Evolutionary conservation across 2,888 invertebrate genomes (phyloP).

Genomic region (Thera britannica): DNA sequence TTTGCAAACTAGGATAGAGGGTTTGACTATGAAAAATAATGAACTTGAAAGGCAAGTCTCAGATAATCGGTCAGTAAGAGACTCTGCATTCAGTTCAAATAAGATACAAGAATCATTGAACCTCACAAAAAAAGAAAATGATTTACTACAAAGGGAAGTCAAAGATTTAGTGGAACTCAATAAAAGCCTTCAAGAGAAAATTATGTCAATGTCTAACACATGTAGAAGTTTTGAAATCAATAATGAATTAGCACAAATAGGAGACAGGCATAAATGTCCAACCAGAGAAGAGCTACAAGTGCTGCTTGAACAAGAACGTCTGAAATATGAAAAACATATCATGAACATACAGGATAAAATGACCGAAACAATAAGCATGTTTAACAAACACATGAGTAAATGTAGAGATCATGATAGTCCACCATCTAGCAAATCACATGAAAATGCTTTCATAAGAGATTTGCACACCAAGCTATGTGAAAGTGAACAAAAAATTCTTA

Average conservation of each 20-base stretch:
- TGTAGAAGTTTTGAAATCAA: constrained; percentile 51
- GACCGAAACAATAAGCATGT: constrained; percentile 67
- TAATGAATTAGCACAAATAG: constrained; percentile 45
- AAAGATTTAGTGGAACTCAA: constrained; percentile 79
- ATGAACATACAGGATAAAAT: constrained; percentile 67
- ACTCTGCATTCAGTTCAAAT: constrained; percentile 43
- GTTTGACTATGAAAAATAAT: constrained; percentile 67
- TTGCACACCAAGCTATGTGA: constrained; percentile 77
- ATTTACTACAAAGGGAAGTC: constrained; percentile 73
- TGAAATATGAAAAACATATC: constrained; percentile 74
- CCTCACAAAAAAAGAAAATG: constrained; percentile 66
- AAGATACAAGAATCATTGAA: constrained; percentile 60
- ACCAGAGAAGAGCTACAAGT: constrained; percentile 70
- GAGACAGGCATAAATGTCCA: constrained; percentile 57
- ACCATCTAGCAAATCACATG: constrained; percentile 46
- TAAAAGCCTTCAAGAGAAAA: constrained; percentile 77
- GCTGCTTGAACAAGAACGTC: constrained; percentile 73
- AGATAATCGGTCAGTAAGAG: constrained; percentile 50
- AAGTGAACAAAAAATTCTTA: constrained; percentile 77
- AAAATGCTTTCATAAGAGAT: constrained; percentile 68
- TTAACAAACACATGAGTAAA: constrained; percentile 64
- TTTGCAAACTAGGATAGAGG: constrained; percentile 84
- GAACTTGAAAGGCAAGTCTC: constrained; percentile 86
- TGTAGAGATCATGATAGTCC: constrained; percentile 54
- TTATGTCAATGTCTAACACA: constrained; percentile 57